Percentiles rank a stretch among this genome's conserved stretches.
Evolutionary conservation across 2,888 invertebrate genomes (phyloP).

Genomic region (Syrista parreyssii): DNA sequence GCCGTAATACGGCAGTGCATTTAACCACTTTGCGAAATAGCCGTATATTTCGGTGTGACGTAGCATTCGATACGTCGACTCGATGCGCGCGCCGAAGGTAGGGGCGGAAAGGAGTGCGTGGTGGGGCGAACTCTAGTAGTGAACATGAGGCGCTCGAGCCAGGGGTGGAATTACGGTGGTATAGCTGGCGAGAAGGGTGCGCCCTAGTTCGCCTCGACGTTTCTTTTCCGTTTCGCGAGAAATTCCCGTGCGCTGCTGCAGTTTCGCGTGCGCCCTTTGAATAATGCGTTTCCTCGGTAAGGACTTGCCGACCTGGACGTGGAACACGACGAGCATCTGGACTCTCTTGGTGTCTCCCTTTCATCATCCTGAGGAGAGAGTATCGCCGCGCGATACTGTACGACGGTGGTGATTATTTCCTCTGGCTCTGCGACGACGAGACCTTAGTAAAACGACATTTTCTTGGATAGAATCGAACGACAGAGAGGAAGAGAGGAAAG

Average conservation of each 20-base stretch:
- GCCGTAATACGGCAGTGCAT: constrained; percentile 63
- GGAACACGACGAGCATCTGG: constrained; percentile 28
- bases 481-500: not conserved
- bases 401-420: not conserved
- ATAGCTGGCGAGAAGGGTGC: constrained; percentile 55
- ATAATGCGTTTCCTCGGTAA: not conserved
- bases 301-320: constrained; percentile 9
- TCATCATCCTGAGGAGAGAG: constrained; percentile 9
- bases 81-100: constrained; percentile 22
- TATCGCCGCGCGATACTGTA: not conserved
- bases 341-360: constrained; percentile 12
- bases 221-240: constrained; percentile 20
- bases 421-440: not conserved
- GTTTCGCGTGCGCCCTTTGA: not conserved
- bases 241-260: not conserved
- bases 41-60: constrained; percentile 59
- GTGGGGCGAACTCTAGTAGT: constrained; percentile 15
- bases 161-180: constrained; percentile 19
- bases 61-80: constrained; percentile 62
- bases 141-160: constrained; percentile 14
- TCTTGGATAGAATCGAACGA: not conserved
- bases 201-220: constrained; percentile 58
- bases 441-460: not conserved
- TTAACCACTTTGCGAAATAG: constrained; percentile 63
- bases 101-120: not conserved